A percentile compares a stretch with the other conserved stretches of the same genome.
phyloP scores from a whole-genome alignment of 2,113 vertebrate species.

The Notarius quadriscutis region DNA sequence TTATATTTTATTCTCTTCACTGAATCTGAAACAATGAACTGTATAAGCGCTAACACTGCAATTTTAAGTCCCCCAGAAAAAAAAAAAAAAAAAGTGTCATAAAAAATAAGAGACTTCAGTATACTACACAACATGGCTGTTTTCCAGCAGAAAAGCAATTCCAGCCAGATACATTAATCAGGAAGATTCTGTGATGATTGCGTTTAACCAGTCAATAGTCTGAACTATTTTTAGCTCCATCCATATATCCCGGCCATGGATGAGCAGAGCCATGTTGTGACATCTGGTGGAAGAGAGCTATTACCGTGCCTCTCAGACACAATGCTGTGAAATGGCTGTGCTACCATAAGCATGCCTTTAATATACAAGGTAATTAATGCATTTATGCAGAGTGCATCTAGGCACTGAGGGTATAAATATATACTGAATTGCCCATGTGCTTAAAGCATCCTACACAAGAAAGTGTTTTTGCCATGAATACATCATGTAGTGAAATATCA shows the following conservation, averaged over 20 bases:
- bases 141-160: slow-evolving; percentile 10
- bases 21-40: background rate
- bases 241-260: background rate
- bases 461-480: background rate
- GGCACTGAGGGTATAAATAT: background rate
- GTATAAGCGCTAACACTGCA: background rate
- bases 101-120: background rate
- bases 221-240: background rate
- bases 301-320: background rate
- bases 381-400: background rate
- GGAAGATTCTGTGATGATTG: background rate
- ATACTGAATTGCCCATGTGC: background rate
- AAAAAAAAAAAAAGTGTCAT: background rate
- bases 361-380: background rate
- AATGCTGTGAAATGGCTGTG: background rate
- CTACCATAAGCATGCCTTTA: background rate
- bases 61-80: background rate
- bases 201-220: background rate
- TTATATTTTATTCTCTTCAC: background rate
- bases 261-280: background rate
- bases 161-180: background rate
- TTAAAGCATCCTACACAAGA: background rate
- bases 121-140: background rate
- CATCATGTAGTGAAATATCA: slow-evolving; percentile 66
- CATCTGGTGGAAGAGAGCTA: background rate